These are phyloP conservation scores for Rhynchonycteris naso DNA, from an alignment of 2,797 vertebrate species.

Conservation along the genomic window DNA sequence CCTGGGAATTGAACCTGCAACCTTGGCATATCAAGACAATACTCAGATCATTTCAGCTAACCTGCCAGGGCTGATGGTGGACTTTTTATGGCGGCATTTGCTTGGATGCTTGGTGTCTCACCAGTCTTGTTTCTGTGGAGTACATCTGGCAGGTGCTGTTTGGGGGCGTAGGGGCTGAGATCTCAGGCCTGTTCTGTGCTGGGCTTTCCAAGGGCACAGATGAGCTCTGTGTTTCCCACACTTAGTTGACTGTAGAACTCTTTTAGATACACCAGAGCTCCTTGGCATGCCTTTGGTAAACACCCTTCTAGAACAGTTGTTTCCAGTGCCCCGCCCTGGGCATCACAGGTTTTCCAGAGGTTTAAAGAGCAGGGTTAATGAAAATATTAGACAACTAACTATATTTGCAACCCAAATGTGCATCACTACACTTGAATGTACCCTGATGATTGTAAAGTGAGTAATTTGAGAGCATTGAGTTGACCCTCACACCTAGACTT, in stretches of 20 bases:
- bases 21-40: no score
- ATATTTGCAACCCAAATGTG: not conserved
- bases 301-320: not conserved
- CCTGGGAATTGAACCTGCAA: no score
- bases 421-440: not conserved
- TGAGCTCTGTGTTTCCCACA: not conserved
- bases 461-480: not conserved
- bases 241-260: not conserved
- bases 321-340: not conserved
- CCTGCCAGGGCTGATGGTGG: not conserved
- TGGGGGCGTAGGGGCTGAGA: not conserved
- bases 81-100: not conserved
- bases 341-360: not conserved
- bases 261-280: not conserved
- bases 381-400: not conserved
- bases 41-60: no score
- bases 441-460: not conserved
- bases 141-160: not conserved
- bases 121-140: not conserved
- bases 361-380: conserved; percentile 26
- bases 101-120: not conserved
- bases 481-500: not conserved
- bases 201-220: not conserved
- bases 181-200: not conserved
- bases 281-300: conserved; percentile 6